Base-by-base conservation (phyloP, 92 coral and sea anemone species). In the Blastomussa wellsi region DNA sequence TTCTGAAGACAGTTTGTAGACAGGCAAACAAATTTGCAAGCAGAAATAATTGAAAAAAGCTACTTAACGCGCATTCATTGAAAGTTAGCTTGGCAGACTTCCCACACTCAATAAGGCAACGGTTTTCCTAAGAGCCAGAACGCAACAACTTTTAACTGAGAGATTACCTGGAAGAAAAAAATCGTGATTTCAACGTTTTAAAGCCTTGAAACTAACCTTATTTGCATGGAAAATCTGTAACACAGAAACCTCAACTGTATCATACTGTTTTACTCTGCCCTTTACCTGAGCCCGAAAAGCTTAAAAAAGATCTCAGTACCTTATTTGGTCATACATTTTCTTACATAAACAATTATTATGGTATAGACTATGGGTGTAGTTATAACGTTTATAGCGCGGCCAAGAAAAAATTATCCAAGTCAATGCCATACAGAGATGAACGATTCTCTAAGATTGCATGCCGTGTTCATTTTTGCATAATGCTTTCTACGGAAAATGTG, bases 261-360 rank as follows among this genome's bases (percentile, higher is more conserved):
- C 14, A 17, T 1, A 9, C 51, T 13, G 8, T 4, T 4, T 64
- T 28, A 42, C 35, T 7, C 37, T 5, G 16, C 70, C 66, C 17
- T 35, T n/a, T 24, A 14, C 38, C 11, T 19, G 0, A 49, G 36
- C 2, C 37, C n/a, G 10, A 70, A 36, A 71, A 51, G 76, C 65
- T 24, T 35, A 13, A 8, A 36, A 53, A 39, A n/a, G 14, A 24
- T 48, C 15, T 51, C 33, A 32, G 6, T 19, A 70, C 86, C 86
- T 15, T 82, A 70, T 82, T 82, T 51, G 78, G 86, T 41, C 55
- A 24, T 22, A 31, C 35, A 13, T 49, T 36, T 22, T 36, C 1
- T 33, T 2, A 37, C 75, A 19, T 24, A 70, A 67, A 37, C 28
- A 52, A 76, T 13, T 71, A 82, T 82, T 82, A 82, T 82, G 86